Base-by-base conservation (phyloP, 2,888 invertebrate genomes). In the Trissoscelio sp. region DNA sequence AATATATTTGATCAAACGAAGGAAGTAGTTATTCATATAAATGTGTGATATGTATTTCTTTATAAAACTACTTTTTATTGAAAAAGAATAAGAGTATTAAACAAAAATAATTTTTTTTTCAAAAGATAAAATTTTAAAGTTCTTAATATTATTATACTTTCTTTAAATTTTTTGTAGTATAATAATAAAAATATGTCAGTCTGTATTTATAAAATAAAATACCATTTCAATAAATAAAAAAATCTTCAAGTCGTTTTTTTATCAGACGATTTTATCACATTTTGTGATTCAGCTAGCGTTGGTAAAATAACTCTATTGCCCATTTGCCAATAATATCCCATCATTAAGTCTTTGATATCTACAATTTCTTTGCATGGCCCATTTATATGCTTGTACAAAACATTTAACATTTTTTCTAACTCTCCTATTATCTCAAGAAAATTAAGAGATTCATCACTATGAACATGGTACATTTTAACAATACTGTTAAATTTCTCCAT, bases 281-380 rank as follows among this genome's bases (percentile, higher is more conserved):
- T 6, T 16, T 42, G 16, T 16, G 9, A 6, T 6, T 42, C 16
- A 4, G 16, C 16, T 18, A 22, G 44, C 24, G 14, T 9, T 53
- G 75, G 67, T 9, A 69, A 60, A 67, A 67, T 34, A 22, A 77
- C 34, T 77, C 75, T 28, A 44, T 77, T 77, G n/a, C 77, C 60
- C 24, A 77, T 22, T 22, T 53, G 37, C 69, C 77, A 77, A 28
- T 77, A 77, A 69, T 77, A 69, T 12, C 69, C 77, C 51, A 67
- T 60, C 53, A 62, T 42, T 12, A 77, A 51, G 58, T 69, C 69
- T 37, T 62, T 69, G 9, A 69, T 53, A 69, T 77, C 77, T 46
- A 69, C 44, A 28, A 77, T 58, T 60, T 77, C 60, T 53, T 67
- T 75, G 18, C 75, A 75, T 14, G 75, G 75, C 5, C 46, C 31